phyloP scores from a whole-genome alignment of 2,888 invertebrate genomes.

The Tenthredo notha region DNA sequence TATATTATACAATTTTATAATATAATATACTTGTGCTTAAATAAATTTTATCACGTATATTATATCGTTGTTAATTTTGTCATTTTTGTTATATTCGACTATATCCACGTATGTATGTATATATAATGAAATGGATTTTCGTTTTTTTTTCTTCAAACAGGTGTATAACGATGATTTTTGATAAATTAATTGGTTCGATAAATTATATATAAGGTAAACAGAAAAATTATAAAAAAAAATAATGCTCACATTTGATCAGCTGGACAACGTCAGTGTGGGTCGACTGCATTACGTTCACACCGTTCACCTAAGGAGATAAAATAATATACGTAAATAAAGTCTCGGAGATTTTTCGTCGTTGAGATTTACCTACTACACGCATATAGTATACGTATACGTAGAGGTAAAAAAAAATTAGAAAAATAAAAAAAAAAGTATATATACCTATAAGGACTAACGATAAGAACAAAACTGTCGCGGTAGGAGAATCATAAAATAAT shows the following conservation, averaged over 20 bases:
- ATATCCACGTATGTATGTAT: no score
- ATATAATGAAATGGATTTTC: no score
- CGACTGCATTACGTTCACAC: constrained; percentile 92
- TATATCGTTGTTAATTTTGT: background rate
- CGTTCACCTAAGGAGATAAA: constrained; percentile 87
- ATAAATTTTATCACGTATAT: background rate
- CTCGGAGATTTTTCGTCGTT: background rate
- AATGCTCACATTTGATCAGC: constrained; percentile 92
- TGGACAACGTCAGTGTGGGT: constrained; percentile 97
- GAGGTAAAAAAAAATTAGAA: background rate
- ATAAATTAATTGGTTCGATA: no score
- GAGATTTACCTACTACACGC: no score
- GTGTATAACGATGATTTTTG: no score
- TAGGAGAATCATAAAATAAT: background rate
- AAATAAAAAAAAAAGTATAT: no score
- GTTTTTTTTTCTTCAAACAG: no score
- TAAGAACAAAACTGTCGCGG: constrained; percentile 3
- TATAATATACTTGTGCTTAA: background rate
- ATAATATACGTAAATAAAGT: background rate
- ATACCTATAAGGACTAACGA: background rate
- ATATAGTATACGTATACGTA: no score
- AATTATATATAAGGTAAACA: background rate
- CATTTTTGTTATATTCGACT: background rate
- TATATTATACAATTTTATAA: background rate
- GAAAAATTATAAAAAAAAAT: background rate